Conservation (phyloP, 1,140 invertebrate genomes). For the Campoletis sonorensis region DNA sequence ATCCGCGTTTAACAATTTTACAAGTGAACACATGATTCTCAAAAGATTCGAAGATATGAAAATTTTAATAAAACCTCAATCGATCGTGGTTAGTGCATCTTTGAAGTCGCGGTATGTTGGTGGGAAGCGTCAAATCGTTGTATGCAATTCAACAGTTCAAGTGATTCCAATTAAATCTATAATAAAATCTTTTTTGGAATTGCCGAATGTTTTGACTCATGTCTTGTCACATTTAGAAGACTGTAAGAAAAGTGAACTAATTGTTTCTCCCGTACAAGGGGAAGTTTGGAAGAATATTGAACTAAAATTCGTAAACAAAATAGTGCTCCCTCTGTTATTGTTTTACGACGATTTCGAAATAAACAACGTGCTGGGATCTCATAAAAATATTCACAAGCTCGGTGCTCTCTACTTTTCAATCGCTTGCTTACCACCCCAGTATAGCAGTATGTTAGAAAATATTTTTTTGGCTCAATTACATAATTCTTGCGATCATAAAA, state of each 20-base stretch:
- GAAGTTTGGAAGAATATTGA: slow-evolving; percentile 57
- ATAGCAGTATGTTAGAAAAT: slow-evolving; percentile 58
- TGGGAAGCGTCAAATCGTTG: slow-evolving; percentile 33
- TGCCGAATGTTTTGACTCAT: slow-evolving; percentile 52
- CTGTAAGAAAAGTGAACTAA: slow-evolving; percentile 41
- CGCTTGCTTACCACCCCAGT: slow-evolving; percentile 60
- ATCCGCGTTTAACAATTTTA: slow-evolving; percentile 48
- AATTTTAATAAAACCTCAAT: slow-evolving; percentile 46
- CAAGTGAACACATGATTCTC: slow-evolving; percentile 48
- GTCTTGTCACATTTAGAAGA: slow-evolving; percentile 48
- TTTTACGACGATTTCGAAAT: slow-evolving; percentile 67
- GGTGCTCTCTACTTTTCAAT: slow-evolving; percentile 61
- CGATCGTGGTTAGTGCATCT: slow-evolving; percentile 34
- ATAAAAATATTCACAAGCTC: slow-evolving; percentile 61
- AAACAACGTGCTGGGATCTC: slow-evolving; percentile 64
- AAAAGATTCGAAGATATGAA: slow-evolving; percentile 46
- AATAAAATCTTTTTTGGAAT: slow-evolving; percentile 56
- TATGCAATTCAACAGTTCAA: slow-evolving; percentile 48
- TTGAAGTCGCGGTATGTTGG: slow-evolving; percentile 34
- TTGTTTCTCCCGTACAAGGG: slow-evolving; percentile 33
- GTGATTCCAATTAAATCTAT: slow-evolving; percentile 53
- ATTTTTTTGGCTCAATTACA: slow-evolving; percentile 64
- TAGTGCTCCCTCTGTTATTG: slow-evolving; percentile 62
- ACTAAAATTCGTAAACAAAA: slow-evolving; percentile 53
- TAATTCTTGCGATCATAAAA: slow-evolving; percentile 24